Evolutionary conservation across 2,113 vertebrate genomes (phyloP), one percentile per base, ranked within the genome.

Genomic region (Proteles cristata): DNA sequence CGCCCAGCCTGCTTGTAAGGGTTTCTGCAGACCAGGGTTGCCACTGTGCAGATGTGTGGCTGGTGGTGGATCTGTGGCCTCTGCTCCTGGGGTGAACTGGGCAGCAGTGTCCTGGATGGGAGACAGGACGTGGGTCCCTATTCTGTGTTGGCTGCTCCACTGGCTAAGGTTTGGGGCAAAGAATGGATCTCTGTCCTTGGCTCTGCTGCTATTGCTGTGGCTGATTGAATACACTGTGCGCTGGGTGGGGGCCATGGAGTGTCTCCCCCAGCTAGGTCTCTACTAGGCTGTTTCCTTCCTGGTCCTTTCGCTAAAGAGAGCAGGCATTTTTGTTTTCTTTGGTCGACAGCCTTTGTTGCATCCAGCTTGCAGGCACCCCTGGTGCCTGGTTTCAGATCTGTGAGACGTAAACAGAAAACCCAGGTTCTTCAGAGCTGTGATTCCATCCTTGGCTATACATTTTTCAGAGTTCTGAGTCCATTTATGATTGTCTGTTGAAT

Each of bases 191-290:
- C 31, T 58, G 5, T 48, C 17, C 45, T 25, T 45, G 2, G 17
- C 12, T n/a, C 3, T 17, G 10, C 31, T 19, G 84, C 31, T 11
- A 12, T 11, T 43, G 2, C n/a, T 81, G 2, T 45, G 33, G 6
- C 21, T 0, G 0, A 28, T 0, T 35, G 23, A 11, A 7, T 23
- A 12, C 0, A 0, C 11, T 16, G 4, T 26, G 43, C 15, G 31
- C 68, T 26, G 25, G 15, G 1, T 2, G 61, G 14, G 39, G 17
- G 10, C 4, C 0, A 0, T 1, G 17, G n/a, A 35, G 15, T 82
- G 17, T 11, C 1, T 63, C 0, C 11, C 14, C 1, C 65, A 55
- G 53, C 17, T 33, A 39, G 16, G 23, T 39, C 53, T 73, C 17
- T n/a, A 14, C 31, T 21, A n/a, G n/a, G 7, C 79, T 94, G 5